Evolutionary conservation across 2,113 vertebrate species (phyloP), one percentile per base, ranked within the genome.

Genomic region (Xerus inauris): DNA sequence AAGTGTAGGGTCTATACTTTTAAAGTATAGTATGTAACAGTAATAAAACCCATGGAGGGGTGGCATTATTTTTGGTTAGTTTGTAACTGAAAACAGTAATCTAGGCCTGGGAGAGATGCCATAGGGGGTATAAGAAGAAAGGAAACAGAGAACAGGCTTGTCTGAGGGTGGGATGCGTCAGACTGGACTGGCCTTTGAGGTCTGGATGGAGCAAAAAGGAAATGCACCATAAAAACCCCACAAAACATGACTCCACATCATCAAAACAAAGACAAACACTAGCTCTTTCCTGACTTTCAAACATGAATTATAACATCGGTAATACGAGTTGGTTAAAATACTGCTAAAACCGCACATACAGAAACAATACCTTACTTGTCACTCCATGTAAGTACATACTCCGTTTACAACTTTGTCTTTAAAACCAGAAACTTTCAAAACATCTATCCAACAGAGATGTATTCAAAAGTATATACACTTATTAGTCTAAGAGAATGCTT

Each of bases 241-340:
- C 96, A 95, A 94, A 94, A 81, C 45, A 57, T 81, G 91, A 96
- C 91, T 95, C 88, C 96, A 89, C 92, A 82, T 93, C 92, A 97
- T 95, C 97, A 96, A 81, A 97, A 98, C 92, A 93, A 98, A 95
- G 98, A 98, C 98, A 89, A 97, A 98, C 96, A 98, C 98, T 83
- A 98, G 96, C 95, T 98, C 86, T 97, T 96, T 96, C 96, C 94
- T 97, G 97, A 97, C 95, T 95, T 93, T 95, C 94, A 47, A 97
- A 98, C 97, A 94, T 67, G 97, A 97, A 96, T 94, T 95, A 97
- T 97, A 98, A 98, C 96, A 95, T 40, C 93, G 91, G 97, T 97
- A 97, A 98, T 98, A 98, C 98, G 97, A 97, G 65, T 88, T 96
- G 96, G 98, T 98, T 98, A 98, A 98, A 98, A 98, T 98, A 98